Conservation (phyloP, 1,140 invertebrate genomes). For the Magallana ariakensis region DNA sequence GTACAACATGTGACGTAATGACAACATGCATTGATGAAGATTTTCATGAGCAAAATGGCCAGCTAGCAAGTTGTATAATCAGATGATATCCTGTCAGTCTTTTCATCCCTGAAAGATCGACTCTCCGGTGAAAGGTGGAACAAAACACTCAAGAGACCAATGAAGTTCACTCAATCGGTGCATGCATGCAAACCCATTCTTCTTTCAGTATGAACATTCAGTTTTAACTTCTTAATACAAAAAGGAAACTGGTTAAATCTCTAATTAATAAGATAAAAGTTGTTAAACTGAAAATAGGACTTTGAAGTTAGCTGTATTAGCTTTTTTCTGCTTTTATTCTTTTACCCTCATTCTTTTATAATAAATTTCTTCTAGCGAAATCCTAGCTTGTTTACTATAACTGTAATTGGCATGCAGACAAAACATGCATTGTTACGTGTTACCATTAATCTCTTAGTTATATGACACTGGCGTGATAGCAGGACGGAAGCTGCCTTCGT, state of each 20-base stretch:
- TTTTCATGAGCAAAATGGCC: background rate
- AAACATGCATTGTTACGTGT: slow-evolving; percentile 13
- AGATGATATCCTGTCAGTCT: background rate
- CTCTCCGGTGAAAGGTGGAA: background rate
- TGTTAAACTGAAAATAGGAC: background rate
- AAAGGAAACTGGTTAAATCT: background rate
- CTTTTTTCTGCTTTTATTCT: background rate
- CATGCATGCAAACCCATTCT: slow-evolving; percentile 4
- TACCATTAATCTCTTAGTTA: slow-evolving; percentile 33
- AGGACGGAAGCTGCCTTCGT: slow-evolving; percentile 61
- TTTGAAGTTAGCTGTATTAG: background rate
- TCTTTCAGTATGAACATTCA: background rate
- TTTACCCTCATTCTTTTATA: background rate
- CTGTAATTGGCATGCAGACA: background rate
- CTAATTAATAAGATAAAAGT: background rate
- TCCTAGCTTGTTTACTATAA: slow-evolving; percentile 25
- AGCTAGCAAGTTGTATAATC: background rate
- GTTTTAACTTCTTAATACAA: background rate
- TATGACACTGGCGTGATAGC: slow-evolving; percentile 28
- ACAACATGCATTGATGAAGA: background rate
- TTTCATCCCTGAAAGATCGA: background rate
- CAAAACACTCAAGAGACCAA: slow-evolving; percentile 10
- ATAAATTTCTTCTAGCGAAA: background rate
- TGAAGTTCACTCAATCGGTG: background rate
- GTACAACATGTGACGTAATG: background rate